Evolutionary conservation across 2,888 invertebrate genomes (phyloP).

Genomic region (Selenia dentaria): DNA sequence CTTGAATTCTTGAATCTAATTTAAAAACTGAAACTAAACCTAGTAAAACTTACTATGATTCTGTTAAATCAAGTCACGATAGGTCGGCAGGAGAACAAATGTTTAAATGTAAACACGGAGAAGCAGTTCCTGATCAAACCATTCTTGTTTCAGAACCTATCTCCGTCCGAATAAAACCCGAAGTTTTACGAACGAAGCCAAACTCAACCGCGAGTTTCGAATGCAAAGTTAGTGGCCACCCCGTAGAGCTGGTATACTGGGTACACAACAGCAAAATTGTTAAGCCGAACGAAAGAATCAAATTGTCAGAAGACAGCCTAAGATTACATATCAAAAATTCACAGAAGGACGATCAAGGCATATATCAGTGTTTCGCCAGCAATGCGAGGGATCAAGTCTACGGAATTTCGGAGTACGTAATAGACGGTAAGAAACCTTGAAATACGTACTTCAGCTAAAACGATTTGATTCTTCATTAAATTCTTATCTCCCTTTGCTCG

Average conservation of each 20-base stretch:
- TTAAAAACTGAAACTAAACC: slow-evolving; percentile 5
- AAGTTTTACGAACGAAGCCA: slow-evolving; percentile 91
- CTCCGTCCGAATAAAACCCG: slow-evolving; percentile 92
- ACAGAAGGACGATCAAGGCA: slow-evolving; percentile 93
- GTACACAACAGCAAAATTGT: slow-evolving; percentile 90
- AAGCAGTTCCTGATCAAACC: slow-evolving; percentile 15
- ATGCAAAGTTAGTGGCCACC: slow-evolving; percentile 94
- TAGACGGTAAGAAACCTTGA: slow-evolving; percentile 87
- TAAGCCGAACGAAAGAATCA: slow-evolving; percentile 83
- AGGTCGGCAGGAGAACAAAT: slow-evolving; percentile 10
- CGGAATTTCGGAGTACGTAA: slow-evolving; percentile 91
- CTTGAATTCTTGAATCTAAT: too few relatives aligned
- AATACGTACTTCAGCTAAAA: slow-evolving; percentile 7
- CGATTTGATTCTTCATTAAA: slow-evolving; percentile 16
- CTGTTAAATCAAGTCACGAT: slow-evolving; percentile 12
- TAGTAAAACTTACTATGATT: slow-evolving; percentile 2
- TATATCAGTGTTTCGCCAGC: slow-evolving; percentile 96
- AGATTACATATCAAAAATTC: slow-evolving; percentile 87
- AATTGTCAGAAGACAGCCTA: slow-evolving; percentile 76
- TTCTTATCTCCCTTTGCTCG: slow-evolving; percentile 15
- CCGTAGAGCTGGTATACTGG: slow-evolving; percentile 92
- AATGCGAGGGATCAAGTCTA: slow-evolving; percentile 94
- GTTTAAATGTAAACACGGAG: slow-evolving; percentile 9
- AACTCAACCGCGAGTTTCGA: slow-evolving; percentile 94
- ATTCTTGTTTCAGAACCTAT: slow-evolving; percentile 86